These are phyloP conservation scores for Alauda arvensis DNA, from an alignment of 2,797 vertebrate species.

Conservation along the genomic window DNA sequence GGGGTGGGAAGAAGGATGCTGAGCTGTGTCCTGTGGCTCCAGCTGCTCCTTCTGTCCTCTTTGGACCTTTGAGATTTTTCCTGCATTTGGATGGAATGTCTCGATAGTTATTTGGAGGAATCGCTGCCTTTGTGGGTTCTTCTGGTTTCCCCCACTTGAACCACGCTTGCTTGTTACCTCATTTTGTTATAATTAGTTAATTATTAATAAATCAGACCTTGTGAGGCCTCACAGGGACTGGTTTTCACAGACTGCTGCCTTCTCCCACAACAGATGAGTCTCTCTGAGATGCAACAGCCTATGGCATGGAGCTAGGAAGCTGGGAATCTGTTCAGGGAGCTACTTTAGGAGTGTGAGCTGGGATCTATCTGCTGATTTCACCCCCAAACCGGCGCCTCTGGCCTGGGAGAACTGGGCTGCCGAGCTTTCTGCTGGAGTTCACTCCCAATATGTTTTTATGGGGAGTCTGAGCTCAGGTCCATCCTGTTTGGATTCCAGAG, in stretches of 20 bases:
- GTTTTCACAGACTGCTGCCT: neutral
- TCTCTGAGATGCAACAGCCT: neutral
- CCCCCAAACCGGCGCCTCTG: neutral
- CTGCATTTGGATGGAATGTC: accelerated
- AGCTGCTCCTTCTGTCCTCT: neutral
- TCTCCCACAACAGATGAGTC: neutral
- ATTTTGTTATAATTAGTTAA: neutral
- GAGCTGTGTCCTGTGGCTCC: neutral
- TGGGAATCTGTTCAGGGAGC: neutral
- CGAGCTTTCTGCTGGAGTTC: neutral
- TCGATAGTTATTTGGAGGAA: neutral
- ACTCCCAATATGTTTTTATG: neutral
- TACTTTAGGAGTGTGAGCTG: neutral
- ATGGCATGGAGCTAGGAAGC: neutral
- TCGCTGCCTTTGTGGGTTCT: neutral
- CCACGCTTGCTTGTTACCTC: neutral
- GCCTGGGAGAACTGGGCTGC: neutral
- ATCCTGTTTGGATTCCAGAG: neutral
- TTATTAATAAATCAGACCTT: neutral
- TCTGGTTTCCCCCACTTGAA: neutral
- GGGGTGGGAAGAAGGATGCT: neutral
- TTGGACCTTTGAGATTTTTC: neutral
- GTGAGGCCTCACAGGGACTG: accelerated
- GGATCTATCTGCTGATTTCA: neutral
- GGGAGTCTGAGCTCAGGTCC: neutral